Evolutionary conservation across 2,797 vertebrate species (phyloP).

Genomic region (Hafferia zeledoni): DNA sequence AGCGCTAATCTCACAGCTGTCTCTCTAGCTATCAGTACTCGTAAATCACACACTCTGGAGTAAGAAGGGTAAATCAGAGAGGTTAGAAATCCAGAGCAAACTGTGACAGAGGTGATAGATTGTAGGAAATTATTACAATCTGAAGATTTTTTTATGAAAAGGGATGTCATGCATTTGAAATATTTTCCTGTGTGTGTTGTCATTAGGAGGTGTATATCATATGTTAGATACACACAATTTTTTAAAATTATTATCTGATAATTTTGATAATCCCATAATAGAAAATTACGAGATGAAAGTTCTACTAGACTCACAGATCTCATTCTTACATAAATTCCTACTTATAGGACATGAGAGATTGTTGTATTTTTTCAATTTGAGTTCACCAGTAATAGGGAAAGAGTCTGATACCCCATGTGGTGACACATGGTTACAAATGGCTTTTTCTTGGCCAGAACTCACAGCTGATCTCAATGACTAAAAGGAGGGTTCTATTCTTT

Average conservation of each 20-base stretch:
- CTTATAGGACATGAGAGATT: not conserved
- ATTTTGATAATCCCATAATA: not conserved
- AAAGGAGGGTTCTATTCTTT: not conserved
- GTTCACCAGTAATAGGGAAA: not conserved
- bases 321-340: not conserved
- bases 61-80: conserved; percentile 63
- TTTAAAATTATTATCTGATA: conserved; percentile 8
- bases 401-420: not conserved
- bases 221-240: not conserved
- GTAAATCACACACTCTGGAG: conserved; percentile 71
- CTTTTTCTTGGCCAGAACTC: not conserved
- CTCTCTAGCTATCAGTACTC: conserved; percentile 36
- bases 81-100: conserved; percentile 73
- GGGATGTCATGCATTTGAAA: conserved; percentile 60
- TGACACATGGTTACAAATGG: not conserved
- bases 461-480: not conserved
- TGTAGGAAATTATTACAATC: conserved; percentile 66
- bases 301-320: not conserved
- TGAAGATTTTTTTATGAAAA: conserved; percentile 57
- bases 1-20: conserved; percentile 67
- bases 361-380: not conserved
- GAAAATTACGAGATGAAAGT: not conserved
- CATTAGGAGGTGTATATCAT: not conserved
- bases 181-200: conserved; percentile 21
- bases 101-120: conserved; percentile 63